These are phyloP conservation scores for Anguilla japonica DNA, from an alignment of 2,113 vertebrate species.

Conservation along the genomic window DNA sequence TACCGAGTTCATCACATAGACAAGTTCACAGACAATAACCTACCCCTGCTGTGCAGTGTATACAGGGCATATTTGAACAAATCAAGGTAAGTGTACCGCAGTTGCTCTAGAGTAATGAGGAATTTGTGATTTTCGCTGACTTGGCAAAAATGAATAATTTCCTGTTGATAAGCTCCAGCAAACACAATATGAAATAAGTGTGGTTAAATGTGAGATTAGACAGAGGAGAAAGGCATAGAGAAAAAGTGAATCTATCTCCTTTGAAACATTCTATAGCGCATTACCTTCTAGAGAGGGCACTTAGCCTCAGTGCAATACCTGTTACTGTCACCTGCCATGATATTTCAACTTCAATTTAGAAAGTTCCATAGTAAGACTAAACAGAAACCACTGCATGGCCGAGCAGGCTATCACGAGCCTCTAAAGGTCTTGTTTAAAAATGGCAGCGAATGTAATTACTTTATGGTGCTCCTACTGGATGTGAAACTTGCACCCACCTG, in stretches of 20 bases:
- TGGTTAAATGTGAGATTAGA: slow-evolving; percentile 52
- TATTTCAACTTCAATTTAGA: slow-evolving; percentile 68
- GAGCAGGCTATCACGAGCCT: slow-evolving; percentile 54
- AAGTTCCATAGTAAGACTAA: slow-evolving; percentile 63
- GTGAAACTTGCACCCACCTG: slow-evolving; percentile 56
- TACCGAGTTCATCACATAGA: not conserved
- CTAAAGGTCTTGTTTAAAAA: not conserved
- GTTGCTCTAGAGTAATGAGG: not conserved
- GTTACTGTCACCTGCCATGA: slow-evolving; percentile 65
- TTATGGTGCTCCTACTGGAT: slow-evolving; percentile 62
- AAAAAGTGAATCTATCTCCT: slow-evolving; percentile 67
- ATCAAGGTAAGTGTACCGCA: not conserved
- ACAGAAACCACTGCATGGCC: slow-evolving; percentile 64
- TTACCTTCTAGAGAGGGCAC: slow-evolving; percentile 61
- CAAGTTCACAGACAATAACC: not conserved
- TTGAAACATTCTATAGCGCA: slow-evolving; percentile 71
- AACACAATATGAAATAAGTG: not conserved
- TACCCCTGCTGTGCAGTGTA: not conserved
- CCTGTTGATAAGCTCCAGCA: slow-evolving; percentile 52
- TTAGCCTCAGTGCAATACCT: slow-evolving; percentile 70
- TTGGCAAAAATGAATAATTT: not conserved
- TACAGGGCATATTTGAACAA: not conserved
- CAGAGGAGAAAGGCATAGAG: slow-evolving; percentile 55
- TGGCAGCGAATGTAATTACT: slow-evolving; percentile 62
- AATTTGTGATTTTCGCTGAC: not conserved